Conservation (phyloP, 2,888 invertebrate species). For the Acanthosepion esculentum region DNA sequence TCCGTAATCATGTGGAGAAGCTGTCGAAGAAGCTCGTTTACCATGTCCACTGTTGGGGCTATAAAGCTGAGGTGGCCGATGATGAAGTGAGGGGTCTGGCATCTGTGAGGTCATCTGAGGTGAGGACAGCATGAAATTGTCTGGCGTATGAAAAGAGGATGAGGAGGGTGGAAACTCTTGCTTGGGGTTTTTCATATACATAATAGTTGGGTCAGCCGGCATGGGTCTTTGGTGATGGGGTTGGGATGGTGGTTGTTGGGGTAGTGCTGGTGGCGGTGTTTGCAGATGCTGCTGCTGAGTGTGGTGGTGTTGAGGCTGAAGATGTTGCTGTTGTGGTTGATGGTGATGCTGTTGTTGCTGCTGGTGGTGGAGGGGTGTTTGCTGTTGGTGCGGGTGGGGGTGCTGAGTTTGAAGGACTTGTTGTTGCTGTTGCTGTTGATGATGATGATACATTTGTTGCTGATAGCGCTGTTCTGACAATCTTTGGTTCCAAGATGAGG, state of each 20-base stretch:
- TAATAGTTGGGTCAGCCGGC: neutral
- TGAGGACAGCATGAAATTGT: neutral
- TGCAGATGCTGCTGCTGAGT: neutral
- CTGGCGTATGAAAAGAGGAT: neutral
- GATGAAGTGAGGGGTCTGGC: constrained; percentile 13
- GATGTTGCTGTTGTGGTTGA: constrained; percentile 8
- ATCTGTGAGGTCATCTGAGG: neutral
- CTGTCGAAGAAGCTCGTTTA: neutral
- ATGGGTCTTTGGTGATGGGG: neutral
- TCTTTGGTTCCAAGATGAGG: neutral
- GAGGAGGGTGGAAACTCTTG: neutral
- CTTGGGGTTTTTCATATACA: constrained; percentile 9
- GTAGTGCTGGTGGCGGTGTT: neutral
- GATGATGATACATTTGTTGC: neutral
- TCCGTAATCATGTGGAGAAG: neutral
- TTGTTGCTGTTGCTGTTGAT: neutral
- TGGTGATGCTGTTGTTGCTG: neutral
- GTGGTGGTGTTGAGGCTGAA: neutral
- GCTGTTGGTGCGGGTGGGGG: neutral
- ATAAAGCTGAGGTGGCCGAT: constrained; percentile 2
- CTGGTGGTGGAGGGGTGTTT: neutral
- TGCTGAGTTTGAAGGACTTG: neutral
- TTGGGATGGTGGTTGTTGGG: neutral
- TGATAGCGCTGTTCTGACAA: neutral
- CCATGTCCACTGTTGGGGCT: neutral